Base-by-base conservation (phyloP, 2,797 vertebrate species). In the Sebastolobus altivelis region DNA sequence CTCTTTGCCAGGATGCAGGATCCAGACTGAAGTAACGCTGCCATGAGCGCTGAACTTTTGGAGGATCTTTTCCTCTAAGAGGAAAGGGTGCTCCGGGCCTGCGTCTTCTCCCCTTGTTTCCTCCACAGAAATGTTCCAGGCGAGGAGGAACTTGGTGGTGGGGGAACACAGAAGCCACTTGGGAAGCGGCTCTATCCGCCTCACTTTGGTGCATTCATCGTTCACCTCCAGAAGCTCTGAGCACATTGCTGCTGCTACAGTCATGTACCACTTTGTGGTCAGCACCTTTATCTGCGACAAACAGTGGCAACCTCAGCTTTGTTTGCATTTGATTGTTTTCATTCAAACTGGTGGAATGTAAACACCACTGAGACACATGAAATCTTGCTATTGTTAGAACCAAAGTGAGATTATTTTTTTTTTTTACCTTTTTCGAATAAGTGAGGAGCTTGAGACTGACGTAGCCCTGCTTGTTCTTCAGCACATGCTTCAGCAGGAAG, bases 191-290 rank as follows among this genome's bases (percentile, higher is more conserved):
- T 89, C 77, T 29, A 77, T 91, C 3, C 95, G 89, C 22, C 95
- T 77, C 22, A 97, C 96, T 87, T 96, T 97, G 61, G 96, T 97
- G 59, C 94, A 90, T n/a, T 96, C 94, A 5, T 94, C 88, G 2
- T 96, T 97, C 82, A 97, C 92, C 77, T 97, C 95, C 86, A 97
- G 94, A 37, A 92, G 69, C 6, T 93, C 77, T 0, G 96, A 97
- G 83, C 80, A 88, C 31, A 38, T 88, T 4, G 96, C 95, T 35
- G 94, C 95, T 0, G 95, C 94, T 20, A 95, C 92, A 0, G 96
- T 97, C 82, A 94, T 82, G 61, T 84, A 80, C 97, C 96, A 97
- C 91, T 97, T 93, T 0, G 92, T 89, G 0, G 96, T 97, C 83
- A 97, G 92, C 83, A 92, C 93, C 69, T 95, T 96, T 85, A 97